These are phyloP conservation scores for Chalcosyrphus nemorum DNA, from an alignment of 2,888 invertebrate species.

Conservation along the genomic window DNA sequence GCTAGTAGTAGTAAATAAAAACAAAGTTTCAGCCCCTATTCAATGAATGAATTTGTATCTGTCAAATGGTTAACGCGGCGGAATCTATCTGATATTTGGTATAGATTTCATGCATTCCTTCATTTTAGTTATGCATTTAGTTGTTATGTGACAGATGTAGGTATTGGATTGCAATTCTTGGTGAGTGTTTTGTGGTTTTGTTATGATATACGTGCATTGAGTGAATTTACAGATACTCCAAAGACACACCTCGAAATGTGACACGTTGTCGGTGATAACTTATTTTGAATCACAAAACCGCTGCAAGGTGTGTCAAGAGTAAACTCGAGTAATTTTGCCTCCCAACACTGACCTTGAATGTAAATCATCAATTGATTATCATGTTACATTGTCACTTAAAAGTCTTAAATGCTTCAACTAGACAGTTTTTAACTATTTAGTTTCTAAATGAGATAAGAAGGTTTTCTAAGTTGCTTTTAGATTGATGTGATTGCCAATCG, in stretches of 20 bases:
- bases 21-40: background rate
- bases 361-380: background rate
- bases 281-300: background rate
- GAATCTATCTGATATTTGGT: background rate
- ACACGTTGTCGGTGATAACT: background rate
- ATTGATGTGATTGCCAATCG: background rate
- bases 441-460: background rate
- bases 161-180: background rate
- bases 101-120: conserved; percentile 5
- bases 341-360: background rate
- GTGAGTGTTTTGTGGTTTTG: background rate
- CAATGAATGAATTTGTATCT: conserved; percentile 48
- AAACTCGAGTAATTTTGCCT: background rate
- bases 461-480: background rate
- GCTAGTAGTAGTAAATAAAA: background rate
- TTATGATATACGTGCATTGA: background rate
- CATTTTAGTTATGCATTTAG: background rate
- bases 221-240: background rate
- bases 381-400: background rate
- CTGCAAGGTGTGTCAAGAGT: background rate
- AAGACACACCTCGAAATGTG: background rate
- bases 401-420: too few species aligned
- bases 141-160: background rate
- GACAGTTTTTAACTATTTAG: background rate
- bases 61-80: background rate